phyloP scores from a whole-genome alignment of 2,888 invertebrate genomes.

The Drosophila cognata region DNA sequence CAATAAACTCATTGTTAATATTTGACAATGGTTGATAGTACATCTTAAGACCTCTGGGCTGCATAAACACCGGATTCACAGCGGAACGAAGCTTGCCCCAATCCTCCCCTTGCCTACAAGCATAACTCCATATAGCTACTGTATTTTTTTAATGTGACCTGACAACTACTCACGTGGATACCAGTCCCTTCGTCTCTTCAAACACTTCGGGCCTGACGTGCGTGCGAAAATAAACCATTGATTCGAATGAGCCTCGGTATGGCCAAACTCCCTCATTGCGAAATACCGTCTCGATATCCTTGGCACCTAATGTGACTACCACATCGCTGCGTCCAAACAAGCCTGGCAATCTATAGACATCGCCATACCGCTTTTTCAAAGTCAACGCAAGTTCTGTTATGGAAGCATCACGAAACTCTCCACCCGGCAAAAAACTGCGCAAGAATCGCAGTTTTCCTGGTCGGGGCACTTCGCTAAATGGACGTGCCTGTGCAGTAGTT shows the following conservation, averaged over 20 bases:
- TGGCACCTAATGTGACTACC: constrained; percentile 85
- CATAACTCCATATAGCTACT: fast-evolving
- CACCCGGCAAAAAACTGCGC: constrained; percentile 63
- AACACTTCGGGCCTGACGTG: constrained; percentile 57
- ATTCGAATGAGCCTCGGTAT: constrained; percentile 81
- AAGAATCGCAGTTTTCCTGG: constrained; percentile 54
- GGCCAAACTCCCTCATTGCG: constrained; percentile 85
- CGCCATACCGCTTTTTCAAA: constrained; percentile 58
- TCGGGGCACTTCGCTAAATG: constrained; percentile 53
- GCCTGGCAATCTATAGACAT: constrained; percentile 83
- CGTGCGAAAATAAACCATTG: constrained; percentile 78
- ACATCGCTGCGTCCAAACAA: constrained; percentile 75
- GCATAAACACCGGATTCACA: constrained; percentile 88
- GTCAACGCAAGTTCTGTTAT: constrained; percentile 32
- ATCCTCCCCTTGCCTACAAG: constrained; percentile 87
- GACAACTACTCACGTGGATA: constrained; percentile 43
- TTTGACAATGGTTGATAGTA: constrained; percentile 85
- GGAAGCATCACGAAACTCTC: constrained; percentile 51
- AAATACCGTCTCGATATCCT: constrained; percentile 85
- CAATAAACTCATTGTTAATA: constrained; percentile 84
- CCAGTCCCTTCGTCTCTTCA: constrained; percentile 45
- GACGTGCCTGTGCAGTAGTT: constrained; percentile 8
- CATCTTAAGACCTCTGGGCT: constrained; percentile 86
- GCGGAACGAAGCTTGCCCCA: constrained; percentile 85
- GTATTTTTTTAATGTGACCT: background rate